Percentiles rank a stretch among this genome's conserved stretches.
These are phyloP conservation scores for Pitta sordida DNA, from an alignment of 2,113 vertebrate species.

Conservation along the genomic window DNA sequence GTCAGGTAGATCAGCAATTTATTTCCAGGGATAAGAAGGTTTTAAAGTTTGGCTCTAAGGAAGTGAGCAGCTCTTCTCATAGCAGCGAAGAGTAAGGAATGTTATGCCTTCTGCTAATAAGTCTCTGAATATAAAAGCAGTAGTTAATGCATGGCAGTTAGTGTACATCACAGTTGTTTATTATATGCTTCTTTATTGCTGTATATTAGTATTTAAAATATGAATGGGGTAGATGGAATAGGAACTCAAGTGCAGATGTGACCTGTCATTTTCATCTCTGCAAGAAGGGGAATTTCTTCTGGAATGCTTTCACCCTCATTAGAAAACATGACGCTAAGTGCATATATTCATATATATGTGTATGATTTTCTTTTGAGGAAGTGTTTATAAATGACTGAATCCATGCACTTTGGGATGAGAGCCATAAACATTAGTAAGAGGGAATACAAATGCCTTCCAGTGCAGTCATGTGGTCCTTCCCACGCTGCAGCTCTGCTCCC, in stretches of 20 bases:
- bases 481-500: background rate
- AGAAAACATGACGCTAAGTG: background rate
- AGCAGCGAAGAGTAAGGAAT: background rate
- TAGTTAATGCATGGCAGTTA: background rate
- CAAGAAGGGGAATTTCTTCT: background rate
- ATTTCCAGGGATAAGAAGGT: background rate
- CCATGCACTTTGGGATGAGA: background rate
- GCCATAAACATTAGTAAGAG: background rate
- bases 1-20: background rate
- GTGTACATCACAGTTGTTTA: background rate
- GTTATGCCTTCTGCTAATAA: background rate
- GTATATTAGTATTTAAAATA: constrained; percentile 5
- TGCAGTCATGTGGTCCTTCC: background rate
- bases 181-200: background rate
- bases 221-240: background rate
- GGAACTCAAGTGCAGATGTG: background rate
- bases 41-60: background rate
- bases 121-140: background rate
- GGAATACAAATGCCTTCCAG: background rate
- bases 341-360: background rate
- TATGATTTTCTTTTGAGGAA: background rate
- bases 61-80: background rate
- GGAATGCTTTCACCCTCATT: background rate
- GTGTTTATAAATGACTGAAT: background rate
- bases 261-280: background rate